These are phyloP conservation scores for Melanerpes aurifrons DNA, from an alignment of 2,113 vertebrate species.

Conservation along the genomic window DNA sequence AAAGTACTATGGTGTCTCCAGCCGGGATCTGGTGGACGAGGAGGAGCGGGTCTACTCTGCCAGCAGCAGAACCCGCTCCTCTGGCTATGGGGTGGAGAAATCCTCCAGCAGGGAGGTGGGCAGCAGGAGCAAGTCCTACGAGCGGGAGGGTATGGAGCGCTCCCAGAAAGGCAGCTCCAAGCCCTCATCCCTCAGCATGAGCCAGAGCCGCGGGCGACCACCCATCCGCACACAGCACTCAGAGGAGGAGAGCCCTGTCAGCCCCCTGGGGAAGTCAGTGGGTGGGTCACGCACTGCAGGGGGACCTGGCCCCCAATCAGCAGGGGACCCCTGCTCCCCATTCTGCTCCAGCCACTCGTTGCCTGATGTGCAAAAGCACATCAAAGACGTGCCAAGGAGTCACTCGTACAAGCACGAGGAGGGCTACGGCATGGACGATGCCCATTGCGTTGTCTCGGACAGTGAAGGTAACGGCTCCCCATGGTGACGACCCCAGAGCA, in stretches of 20 bases:
- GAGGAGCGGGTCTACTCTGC: constrained; percentile 88
- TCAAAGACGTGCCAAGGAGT: constrained; percentile 93
- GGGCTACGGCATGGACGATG: constrained; percentile 94
- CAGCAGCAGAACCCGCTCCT: constrained; percentile 85
- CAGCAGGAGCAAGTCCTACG: constrained; percentile 91
- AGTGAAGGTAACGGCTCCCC: constrained; percentile 96
- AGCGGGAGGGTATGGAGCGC: constrained; percentile 88
- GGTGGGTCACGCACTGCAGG: constrained; percentile 82
- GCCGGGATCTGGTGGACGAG: constrained; percentile 88
- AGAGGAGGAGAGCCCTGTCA: constrained; percentile 94
- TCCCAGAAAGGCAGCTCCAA: constrained; percentile 86
- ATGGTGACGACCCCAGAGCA: constrained; percentile 84
- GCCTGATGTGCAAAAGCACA: constrained; percentile 97
- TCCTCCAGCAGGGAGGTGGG: constrained; percentile 84
- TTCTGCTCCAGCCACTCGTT: constrained; percentile 98
- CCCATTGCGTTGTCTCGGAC: constrained; percentile 98
- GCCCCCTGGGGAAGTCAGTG: constrained; percentile 88
- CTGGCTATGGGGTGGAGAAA: constrained; percentile 91
- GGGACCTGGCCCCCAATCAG: constrained; percentile 77
- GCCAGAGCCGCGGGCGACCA: constrained; percentile 84
- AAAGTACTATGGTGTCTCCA: constrained; percentile 88
- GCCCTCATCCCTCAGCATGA: constrained; percentile 79
- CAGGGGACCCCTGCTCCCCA: constrained; percentile 87
- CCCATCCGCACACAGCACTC: constrained; percentile 92
- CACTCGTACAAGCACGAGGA: constrained; percentile 96